Evolutionary conservation across 2,888 invertebrate species (phyloP).

Genomic region (Leptinotarsa juncta): DNA sequence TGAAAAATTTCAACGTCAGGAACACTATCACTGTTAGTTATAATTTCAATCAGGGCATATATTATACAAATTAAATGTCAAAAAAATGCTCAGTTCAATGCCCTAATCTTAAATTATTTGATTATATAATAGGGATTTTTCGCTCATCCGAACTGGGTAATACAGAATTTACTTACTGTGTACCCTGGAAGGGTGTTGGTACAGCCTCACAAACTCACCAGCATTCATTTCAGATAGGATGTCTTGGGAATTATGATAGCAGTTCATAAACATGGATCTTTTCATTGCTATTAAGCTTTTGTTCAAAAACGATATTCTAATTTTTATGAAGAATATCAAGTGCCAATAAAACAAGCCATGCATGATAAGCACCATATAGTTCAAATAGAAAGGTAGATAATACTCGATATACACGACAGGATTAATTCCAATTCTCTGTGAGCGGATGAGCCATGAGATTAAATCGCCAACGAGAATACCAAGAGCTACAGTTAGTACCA

Average conservation of each 20-base stretch:
- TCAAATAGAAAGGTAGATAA: slow-evolving; percentile 71
- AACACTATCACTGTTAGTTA: no score
- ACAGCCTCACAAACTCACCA: not conserved
- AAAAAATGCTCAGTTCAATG: no score
- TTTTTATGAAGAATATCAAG: slow-evolving; percentile 70
- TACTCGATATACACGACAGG: slow-evolving; percentile 67
- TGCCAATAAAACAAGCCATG: slow-evolving; percentile 73
- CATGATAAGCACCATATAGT: slow-evolving; percentile 71
- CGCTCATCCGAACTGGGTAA: no score
- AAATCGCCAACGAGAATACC: slow-evolving; percentile 46
- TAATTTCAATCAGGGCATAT: no score
- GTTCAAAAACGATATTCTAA: slow-evolving; percentile 63
- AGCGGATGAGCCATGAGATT: slow-evolving; percentile 33
- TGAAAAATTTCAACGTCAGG: no score
- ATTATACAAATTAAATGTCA: no score
- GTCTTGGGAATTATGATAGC: not conserved
- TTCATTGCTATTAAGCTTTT: slow-evolving; percentile 24
- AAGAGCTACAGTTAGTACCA: slow-evolving; percentile 25
- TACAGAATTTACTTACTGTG: no score
- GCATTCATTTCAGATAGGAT: not conserved
- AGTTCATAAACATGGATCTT: not conserved
- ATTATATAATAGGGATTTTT: no score
- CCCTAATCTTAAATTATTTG: no score
- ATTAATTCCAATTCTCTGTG: not conserved
- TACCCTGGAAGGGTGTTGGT: not conserved